These are phyloP conservation scores for Phylloscopus trochiloides DNA, from an alignment of 2,113 vertebrate genomes.

Conservation along the genomic window DNA sequence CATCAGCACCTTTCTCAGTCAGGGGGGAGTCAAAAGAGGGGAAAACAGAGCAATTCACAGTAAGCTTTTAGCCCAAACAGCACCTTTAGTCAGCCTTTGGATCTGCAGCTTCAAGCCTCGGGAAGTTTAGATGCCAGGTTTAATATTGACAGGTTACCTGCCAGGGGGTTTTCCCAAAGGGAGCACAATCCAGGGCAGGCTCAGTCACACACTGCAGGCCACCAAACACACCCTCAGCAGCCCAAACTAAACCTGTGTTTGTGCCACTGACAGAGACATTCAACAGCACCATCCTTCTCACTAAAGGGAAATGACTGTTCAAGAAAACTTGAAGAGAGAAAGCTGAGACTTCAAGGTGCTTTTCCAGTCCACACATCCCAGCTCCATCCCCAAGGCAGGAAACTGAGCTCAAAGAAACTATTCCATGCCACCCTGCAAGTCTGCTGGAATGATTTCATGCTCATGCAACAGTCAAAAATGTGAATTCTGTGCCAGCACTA, in stretches of 20 bases:
- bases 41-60: not conserved
- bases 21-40: not conserved
- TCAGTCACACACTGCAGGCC: not conserved
- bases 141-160: not conserved
- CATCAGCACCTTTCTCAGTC: not conserved
- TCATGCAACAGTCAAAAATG: not conserved
- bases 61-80: not conserved
- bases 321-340: not conserved
- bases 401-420: not conserved
- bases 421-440: not conserved
- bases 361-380: not conserved
- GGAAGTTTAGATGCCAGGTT: not conserved
- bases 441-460: not conserved
- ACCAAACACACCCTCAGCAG: not conserved
- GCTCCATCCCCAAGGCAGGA: not conserved
- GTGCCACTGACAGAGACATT: not conserved
- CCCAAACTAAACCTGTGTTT: not conserved
- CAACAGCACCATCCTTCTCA: not conserved
- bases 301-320: not conserved
- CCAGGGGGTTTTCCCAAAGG: not conserved
- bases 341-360: not conserved
- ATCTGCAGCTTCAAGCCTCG: not conserved
- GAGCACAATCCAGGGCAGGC: not conserved
- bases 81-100: not conserved
- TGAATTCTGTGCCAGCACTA: not conserved